Conservation (phyloP, 2,888 invertebrate genomes). For the Lasioglossum zephyrum region DNA sequence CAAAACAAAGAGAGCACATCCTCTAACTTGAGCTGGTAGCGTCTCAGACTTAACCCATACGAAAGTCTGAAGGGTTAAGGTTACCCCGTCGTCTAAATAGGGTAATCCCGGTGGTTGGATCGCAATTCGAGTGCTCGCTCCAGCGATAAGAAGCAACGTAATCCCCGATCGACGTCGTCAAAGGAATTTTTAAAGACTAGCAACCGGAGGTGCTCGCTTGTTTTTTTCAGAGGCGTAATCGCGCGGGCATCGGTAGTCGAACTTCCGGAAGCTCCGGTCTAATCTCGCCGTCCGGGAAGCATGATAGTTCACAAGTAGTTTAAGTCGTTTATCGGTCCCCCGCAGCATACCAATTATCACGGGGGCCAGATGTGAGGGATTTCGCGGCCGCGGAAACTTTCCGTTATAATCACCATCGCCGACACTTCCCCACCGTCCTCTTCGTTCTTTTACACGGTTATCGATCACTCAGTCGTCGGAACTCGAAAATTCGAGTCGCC, state of each 20-base stretch:
- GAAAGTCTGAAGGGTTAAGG: not conserved
- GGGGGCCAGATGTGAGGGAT: conserved; percentile 36
- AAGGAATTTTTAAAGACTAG: not conserved
- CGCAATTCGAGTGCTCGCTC: not conserved
- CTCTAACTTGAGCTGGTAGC: not conserved
- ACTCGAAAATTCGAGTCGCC: not conserved
- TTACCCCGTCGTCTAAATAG: not conserved
- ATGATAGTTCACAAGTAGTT: conserved; percentile 43
- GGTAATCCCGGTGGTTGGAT: not conserved
- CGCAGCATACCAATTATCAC: conserved; percentile 45
- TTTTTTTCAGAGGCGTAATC: conserved; percentile 10
- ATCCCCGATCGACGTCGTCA: not conserved
- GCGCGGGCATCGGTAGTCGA: conserved; percentile 2
- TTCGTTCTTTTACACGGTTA: not conserved
- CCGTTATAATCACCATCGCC: conserved; percentile 5
- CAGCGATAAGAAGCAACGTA: not conserved
- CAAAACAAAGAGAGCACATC: not conserved
- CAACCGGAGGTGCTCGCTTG: not conserved
- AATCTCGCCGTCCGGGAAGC: conserved; percentile 31
- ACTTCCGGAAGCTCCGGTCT: conserved; percentile 6
- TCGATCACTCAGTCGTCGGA: not conserved
- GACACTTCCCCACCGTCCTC: not conserved
- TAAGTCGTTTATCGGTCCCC: conserved; percentile 53
- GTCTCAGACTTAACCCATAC: not conserved
- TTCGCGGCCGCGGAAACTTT: conserved; percentile 21